phyloP scores from a whole-genome alignment of 2,113 vertebrate species.

The Anhinga anhinga region DNA sequence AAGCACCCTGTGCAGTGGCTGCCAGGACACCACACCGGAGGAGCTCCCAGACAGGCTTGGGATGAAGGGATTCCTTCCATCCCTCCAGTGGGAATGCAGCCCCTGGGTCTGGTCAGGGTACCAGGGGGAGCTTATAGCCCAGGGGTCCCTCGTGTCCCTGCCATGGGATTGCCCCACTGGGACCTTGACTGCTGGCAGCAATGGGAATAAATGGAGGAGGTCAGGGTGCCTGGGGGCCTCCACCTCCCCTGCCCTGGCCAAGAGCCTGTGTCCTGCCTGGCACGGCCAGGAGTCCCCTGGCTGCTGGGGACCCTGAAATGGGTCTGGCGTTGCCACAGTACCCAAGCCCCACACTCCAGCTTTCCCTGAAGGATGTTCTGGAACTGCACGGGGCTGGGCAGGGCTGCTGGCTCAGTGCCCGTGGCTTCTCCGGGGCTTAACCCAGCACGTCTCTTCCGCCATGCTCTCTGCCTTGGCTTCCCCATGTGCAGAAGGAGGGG shows the following conservation, averaged over 20 bases:
- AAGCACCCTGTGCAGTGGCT: not conserved
- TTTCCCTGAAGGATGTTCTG: not conserved
- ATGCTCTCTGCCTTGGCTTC: not conserved
- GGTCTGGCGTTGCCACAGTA: not conserved
- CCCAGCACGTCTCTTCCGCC: not conserved
- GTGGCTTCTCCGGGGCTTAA: not conserved
- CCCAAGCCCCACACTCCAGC: not conserved
- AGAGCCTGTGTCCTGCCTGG: fast-evolving
- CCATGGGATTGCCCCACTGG: not conserved
- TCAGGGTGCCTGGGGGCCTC: not conserved
- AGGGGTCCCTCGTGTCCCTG: not conserved
- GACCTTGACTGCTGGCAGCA: not conserved
- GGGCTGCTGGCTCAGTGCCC: not conserved
- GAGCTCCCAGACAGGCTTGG: not conserved
- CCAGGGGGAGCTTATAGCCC: not conserved
- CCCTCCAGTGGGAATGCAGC: not conserved
- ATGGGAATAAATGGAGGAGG: not conserved
- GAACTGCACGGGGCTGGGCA: not conserved
- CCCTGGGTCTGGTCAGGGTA: not conserved
- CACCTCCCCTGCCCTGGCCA: not conserved
- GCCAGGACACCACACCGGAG: not conserved
- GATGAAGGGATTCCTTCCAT: not conserved
- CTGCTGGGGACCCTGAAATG: not conserved
- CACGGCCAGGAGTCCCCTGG: not conserved
- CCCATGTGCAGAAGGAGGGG: not conserved